phyloP scores from a whole-genome alignment of 2,113 vertebrate species.

The Petrocephalus zakoni region DNA sequence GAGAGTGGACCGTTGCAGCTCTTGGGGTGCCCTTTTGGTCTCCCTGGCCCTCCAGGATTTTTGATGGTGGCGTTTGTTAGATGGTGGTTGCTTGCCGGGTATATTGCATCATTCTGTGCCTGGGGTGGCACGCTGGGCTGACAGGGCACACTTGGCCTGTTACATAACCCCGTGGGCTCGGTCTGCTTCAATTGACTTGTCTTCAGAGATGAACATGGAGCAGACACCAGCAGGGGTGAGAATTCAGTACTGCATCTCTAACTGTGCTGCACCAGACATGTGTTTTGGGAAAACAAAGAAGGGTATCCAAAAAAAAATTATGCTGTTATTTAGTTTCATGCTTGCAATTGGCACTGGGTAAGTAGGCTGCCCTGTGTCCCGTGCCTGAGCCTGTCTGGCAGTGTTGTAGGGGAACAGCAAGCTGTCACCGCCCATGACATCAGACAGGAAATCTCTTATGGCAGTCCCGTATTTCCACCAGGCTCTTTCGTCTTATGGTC shows the following conservation, averaged over 20 bases:
- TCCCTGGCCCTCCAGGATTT: conserved; percentile 34
- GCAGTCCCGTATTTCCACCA: not conserved
- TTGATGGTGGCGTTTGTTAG: conserved; percentile 28
- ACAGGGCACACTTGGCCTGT: not conserved
- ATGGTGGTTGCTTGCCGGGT: conserved; percentile 21
- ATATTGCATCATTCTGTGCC: not conserved
- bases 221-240: not conserved
- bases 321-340: not conserved
- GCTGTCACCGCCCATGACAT: not conserved
- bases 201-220: not conserved
- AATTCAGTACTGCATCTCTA: not conserved
- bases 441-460: not conserved
- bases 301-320: not conserved
- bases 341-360: not conserved
- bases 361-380: not conserved
- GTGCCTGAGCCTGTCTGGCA: not conserved
- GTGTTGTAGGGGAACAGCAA: not conserved
- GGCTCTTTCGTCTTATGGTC: not conserved
- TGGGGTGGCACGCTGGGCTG: not conserved
- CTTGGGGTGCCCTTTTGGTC: conserved; percentile 53
- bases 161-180: not conserved
- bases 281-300: not conserved
- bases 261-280: not conserved
- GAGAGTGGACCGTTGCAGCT: conserved; percentile 62
- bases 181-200: not conserved